phyloP scores from a whole-genome alignment of 2,888 invertebrate genomes.

The Eucera pruinosa region DNA sequence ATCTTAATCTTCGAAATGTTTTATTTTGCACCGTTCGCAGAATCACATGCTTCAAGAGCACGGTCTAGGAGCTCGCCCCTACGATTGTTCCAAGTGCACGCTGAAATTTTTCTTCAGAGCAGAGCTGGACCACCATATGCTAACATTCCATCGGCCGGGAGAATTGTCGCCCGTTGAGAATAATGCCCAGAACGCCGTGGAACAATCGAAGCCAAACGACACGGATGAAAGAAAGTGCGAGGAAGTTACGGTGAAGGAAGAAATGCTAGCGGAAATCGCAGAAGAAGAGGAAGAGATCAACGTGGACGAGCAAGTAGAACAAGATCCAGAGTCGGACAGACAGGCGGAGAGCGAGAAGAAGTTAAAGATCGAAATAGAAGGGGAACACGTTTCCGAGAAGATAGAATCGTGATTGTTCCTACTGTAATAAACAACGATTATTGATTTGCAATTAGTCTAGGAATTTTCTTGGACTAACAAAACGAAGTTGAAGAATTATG shows the following conservation, averaged over 20 bases:
- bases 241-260: conserved; percentile 74
- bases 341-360: conserved; percentile 45
- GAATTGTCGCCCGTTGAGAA: conserved; percentile 43
- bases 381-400: conserved; percentile 30
- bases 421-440: not conserved
- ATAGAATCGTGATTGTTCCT: conserved; percentile 54
- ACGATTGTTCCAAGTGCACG: conserved; percentile 93
- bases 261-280: conserved; percentile 63
- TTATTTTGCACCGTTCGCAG: too few species aligned
- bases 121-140: conserved; percentile 93
- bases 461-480: not conserved
- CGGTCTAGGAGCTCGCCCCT: conserved; percentile 91
- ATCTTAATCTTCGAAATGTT: too few species aligned
- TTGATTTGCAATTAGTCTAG: not conserved
- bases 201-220: conserved; percentile 36
- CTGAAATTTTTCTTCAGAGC: conserved; percentile 96
- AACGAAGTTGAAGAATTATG: too few species aligned
- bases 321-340: conserved; percentile 35
- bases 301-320: conserved; percentile 67
- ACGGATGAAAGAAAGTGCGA: conserved; percentile 34
- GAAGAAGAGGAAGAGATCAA: conserved; percentile 70
- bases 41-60: conserved; percentile 92
- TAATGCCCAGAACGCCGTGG: conserved; percentile 24
- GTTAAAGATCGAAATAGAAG: conserved; percentile 43
- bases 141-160: conserved; percentile 69